These are phyloP conservation scores for Leucophenga varia DNA, from an alignment of 1,140 invertebrate genomes.

Conservation along the genomic window DNA sequence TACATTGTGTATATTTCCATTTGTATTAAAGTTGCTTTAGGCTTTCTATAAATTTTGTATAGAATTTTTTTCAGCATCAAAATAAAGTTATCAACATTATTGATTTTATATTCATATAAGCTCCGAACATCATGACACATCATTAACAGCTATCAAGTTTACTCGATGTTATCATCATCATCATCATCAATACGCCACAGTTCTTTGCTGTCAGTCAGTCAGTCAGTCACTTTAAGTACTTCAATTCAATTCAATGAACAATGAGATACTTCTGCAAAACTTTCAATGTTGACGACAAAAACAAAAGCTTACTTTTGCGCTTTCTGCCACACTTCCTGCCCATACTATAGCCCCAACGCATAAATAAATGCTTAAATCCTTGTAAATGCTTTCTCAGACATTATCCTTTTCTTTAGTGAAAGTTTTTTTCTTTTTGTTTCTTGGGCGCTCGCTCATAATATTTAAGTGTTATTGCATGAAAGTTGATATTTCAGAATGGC, in stretches of 20 bases:
- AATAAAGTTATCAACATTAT: slow-evolving; percentile 29
- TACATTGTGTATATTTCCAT: neutral
- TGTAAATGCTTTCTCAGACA: slow-evolving; percentile 41
- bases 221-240: neutral
- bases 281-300: no score
- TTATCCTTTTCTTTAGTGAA: slow-evolving; percentile 39
- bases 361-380: slow-evolving; percentile 53
- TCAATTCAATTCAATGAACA: slow-evolving; percentile 42
- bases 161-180: slow-evolving; percentile 36
- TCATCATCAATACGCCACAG: neutral
- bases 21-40: no score
- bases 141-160: slow-evolving; percentile 12
- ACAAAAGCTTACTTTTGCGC: slow-evolving; percentile 2
- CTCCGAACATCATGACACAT: no score
- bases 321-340: slow-evolving; percentile 1
- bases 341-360: slow-evolving; percentile 18
- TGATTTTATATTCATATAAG: neutral
- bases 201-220: neutral
- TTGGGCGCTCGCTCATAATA: slow-evolving; percentile 38
- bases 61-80: slow-evolving; percentile 17
- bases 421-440: slow-evolving; percentile 26
- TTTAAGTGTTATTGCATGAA: slow-evolving; percentile 48
- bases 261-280: neutral
- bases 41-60: slow-evolving; percentile 28
- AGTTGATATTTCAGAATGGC: no score